Evolutionary conservation across 2,797 vertebrate species (phyloP).

Genomic region (Onychomys torridus): DNA sequence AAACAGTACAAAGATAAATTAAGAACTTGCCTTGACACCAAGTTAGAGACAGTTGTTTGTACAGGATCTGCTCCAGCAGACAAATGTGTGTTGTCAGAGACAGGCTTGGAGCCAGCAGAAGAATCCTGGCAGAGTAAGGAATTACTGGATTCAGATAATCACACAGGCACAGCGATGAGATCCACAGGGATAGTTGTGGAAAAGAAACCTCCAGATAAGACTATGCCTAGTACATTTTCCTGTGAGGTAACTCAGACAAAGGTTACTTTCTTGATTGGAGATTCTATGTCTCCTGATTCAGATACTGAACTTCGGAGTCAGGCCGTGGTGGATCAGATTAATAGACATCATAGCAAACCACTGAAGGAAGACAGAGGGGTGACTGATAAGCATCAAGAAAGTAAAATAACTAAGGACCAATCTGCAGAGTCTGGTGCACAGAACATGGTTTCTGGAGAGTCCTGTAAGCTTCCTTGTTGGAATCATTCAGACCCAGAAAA

Average conservation of each 20-base stretch:
- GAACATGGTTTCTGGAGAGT: constrained; percentile 87
- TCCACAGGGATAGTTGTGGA: constrained; percentile 88
- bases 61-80: constrained; percentile 89
- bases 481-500: constrained; percentile 87
- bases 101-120: constrained; percentile 79
- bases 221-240: constrained; percentile 85
- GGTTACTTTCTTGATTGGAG: constrained; percentile 98
- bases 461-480: constrained; percentile 91
- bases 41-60: constrained; percentile 90
- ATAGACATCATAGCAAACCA: constrained; percentile 91
- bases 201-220: constrained; percentile 97
- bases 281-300: constrained; percentile 98
- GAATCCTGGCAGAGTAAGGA: constrained; percentile 80
- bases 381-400: constrained; percentile 85
- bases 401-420: constrained; percentile 92
- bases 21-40: constrained; percentile 87
- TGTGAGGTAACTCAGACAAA: constrained; percentile 90
- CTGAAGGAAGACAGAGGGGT: constrained; percentile 86
- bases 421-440: constrained; percentile 88
- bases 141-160: constrained; percentile 77
- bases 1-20: constrained; percentile 86
- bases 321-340: constrained; percentile 92
- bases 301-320: constrained; percentile 95
- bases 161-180: constrained; percentile 81
- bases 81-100: constrained; percentile 80